phyloP scores from a whole-genome alignment of 2,888 invertebrate genomes.

The Argynnis bischoffii region DNA sequence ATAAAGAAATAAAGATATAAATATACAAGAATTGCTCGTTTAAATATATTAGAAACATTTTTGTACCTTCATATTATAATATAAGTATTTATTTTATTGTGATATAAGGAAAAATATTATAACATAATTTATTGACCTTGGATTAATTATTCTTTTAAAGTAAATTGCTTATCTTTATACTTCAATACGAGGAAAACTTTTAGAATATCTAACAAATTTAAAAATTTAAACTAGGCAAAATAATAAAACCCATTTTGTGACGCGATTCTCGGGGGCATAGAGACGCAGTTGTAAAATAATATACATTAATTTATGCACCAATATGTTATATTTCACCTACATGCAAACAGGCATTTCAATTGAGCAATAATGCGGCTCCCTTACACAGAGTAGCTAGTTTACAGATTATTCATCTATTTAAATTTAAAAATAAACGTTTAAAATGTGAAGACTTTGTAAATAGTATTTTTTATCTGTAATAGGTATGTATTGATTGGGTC shows the following conservation, averaged over 20 bases:
- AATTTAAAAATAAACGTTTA: not conserved
- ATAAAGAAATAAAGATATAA: too few species aligned
- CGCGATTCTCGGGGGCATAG: constrained; percentile 21
- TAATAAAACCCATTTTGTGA: constrained; percentile 16
- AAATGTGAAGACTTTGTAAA: too few species aligned
- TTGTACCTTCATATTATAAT: too few species aligned
- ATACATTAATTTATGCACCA: constrained; percentile 46
- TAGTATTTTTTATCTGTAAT: too few species aligned
- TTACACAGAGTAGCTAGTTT: constrained; percentile 37
- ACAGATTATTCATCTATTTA: constrained; percentile 19
- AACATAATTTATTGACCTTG: too few species aligned
- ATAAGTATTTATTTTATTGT: too few species aligned
- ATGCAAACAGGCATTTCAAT: constrained; percentile 48
- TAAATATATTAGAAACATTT: too few species aligned
- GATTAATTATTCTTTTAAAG: too few species aligned
- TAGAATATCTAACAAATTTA: not conserved
- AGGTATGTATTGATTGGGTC: too few species aligned
- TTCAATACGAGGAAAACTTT: not conserved
- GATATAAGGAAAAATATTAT: too few species aligned
- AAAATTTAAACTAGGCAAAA: constrained; percentile 2
- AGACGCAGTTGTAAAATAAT: constrained; percentile 44
- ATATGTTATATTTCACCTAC: constrained; percentile 50
- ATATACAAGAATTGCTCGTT: too few species aligned
- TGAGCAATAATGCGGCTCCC: constrained; percentile 47
- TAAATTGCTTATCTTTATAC: too few species aligned